Evolutionary conservation across 1,140 invertebrate genomes (phyloP), one percentile per base, ranked within the genome.

Genomic region (Trichogramma pretiosum): DNA sequence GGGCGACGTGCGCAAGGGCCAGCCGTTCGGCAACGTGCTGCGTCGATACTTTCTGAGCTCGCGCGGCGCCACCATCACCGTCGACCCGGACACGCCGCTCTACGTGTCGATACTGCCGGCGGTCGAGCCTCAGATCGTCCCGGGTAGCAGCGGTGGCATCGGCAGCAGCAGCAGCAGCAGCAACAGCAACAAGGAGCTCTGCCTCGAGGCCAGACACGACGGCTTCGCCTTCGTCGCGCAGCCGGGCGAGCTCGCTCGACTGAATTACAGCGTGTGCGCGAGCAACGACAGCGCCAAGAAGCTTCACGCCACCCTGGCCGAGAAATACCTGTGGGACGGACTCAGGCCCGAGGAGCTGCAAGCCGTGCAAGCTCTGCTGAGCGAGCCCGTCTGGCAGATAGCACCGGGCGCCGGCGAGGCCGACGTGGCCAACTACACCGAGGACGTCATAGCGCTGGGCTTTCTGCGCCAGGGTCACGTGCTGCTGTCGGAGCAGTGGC

Each of bases 251-350:
- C 56, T 74, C 19, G 80, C 86, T 0, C 76, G 83, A 50, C 65
- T 93, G 48, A 87, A 85, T 46, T 93, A 93, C 55, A 86, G 87
- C 26, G 84, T 93, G 28, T 93, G 90, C 56, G 85, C 84, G 0
- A 82, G 83, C 0, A 82, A 83, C 0, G 73, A 76, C 46, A 86
- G 90, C 52, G 86, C 89, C 75, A 83, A 80, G 16, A 77, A 74
- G 14, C 62, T 91, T 2, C 87, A 90, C 58, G 79, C 78, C 0
- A 77, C 77, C n/a, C 74, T 84, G 59, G 77, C 79, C 0, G 79
- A 86, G 56, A 83, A 87, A 45, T 80, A 80, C 5, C 67, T 89
- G 3, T 89, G 85, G 86, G 85, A 89, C 55, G 86, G 86, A 0
- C 56, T 89, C 0, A 87, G 84, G 55, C 78, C 84, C 21, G 79